Evolutionary conservation across 2,888 invertebrate genomes (phyloP), one percentile per base, ranked within the genome.

Genomic region (Stenoptilia bipunctidactyla): DNA sequence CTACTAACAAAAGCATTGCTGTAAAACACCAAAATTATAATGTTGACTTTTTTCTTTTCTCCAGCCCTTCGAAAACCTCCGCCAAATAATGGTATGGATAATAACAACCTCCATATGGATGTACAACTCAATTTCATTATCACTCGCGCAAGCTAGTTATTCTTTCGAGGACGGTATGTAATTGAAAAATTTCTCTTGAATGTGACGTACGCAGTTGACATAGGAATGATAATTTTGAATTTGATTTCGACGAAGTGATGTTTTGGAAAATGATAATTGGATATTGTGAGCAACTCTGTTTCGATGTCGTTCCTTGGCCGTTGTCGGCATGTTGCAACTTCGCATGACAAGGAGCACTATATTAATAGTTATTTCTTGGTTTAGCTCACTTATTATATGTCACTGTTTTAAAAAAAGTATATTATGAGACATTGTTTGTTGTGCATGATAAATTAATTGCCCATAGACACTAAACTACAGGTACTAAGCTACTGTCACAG

Each of bases 61-160:
- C 34, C 60, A 90, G 90, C 90, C 90, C 0, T 55, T 89, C 15
- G 77, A 85, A 45, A 86, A 89, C 53, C 52, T 90, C 27, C 67
- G 86, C 1, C 71, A 85, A 27, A 53, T 88, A 2, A 56, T 87
- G 55, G 82, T 85, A 46, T 90, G 89, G 88, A 66, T 87, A 41
- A 49, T 88, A 36, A 76, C 86, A 33, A 86, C 87, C 15, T 60
- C 87, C 15, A 57, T 88, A 34, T 87, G 88, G 82, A 66, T 89
- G 46, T 84, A 87, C 63, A 84, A 87, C 56, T 86, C 86, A 34
- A 72, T 87, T 33, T 58, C 84, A 6, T 63, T 85, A 45, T 63
- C 72, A 46, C 72, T 84, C 46, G 73, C 86, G 41, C 80, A 85
- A 51, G 77, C 84, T 10, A 79, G 83, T 45, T 82, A 80, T 51